Evolutionary conservation across 1,140 invertebrate species (phyloP).

Genomic region (Pseudomyrmex flavicornis): DNA sequence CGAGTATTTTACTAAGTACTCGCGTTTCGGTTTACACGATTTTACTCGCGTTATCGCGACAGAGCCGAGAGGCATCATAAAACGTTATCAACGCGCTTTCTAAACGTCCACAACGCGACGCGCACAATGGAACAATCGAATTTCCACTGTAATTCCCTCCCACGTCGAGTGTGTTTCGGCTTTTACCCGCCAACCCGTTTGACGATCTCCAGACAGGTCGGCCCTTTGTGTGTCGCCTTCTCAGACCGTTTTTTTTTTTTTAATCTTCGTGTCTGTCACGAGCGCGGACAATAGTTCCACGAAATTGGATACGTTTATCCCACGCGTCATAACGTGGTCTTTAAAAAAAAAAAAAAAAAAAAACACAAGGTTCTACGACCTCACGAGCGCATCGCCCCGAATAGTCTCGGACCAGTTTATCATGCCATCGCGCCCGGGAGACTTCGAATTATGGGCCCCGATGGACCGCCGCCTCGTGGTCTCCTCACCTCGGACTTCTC

Average conservation of each 20-base stretch:
- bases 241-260: background rate
- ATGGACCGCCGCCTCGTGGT: background rate
- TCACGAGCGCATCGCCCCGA: constrained; percentile 53
- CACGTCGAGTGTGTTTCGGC: background rate
- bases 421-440: constrained; percentile 59
- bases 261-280: constrained; percentile 34
- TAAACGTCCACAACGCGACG: background rate
- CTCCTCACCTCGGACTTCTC: background rate
- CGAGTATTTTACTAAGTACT: background rate
- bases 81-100: background rate
- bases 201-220: constrained; percentile 55
- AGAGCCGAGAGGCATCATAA: background rate
- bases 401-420: constrained; percentile 66
- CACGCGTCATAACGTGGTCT: constrained; percentile 53
- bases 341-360: constrained; percentile 45
- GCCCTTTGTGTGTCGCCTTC: constrained; percentile 11
- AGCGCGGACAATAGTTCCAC: constrained; percentile 63
- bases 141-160: constrained; percentile 18
- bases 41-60: background rate
- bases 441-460: constrained; percentile 57
- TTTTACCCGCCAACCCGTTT: constrained; percentile 43
- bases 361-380: constrained; percentile 64
- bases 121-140: constrained; percentile 24
- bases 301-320: constrained; percentile 70
- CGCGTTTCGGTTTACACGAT: no score